Evolutionary conservation across 2,888 invertebrate species (phyloP), one percentile per base, ranked within the genome.

Genomic region (Ceriagrion tenellum): DNA sequence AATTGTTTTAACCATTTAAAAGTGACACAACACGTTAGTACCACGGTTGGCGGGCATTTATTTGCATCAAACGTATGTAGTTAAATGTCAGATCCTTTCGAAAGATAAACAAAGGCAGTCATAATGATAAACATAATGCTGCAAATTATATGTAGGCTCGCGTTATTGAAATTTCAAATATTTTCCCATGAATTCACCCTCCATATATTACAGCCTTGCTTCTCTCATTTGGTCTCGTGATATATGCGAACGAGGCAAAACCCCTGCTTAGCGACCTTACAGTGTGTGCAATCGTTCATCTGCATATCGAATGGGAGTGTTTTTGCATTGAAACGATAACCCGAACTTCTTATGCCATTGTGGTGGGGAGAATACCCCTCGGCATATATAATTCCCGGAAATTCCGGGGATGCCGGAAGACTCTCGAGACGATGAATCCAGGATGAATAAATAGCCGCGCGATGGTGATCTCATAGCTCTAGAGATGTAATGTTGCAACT

Each of bases 241-340:
- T 81, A 35, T 81, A 81, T 81, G 30, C 69, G 35, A 35, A 35
- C 35, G 81, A 81, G 30, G 12, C 35, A 81, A 35, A 81, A 81
- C 26, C 16, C 35, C 16, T 16, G 0, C 16, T 35, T 35, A 35
- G 81, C 35, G 35, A 81, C 6, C 16, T 16, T 35, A 81, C 16
- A 81, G 8, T 35, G 35, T 18, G 12, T 35, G 35, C 81, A 35
- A 30, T 35, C 16, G 13, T 35, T 81, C 81, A 81, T 81, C 16
- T 81, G 81, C 30, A 81, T 81, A 16, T 35, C 35, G 35, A 81
- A 81, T 81, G 81, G 81, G 13, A 6, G 35, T 26, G 30, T 16
- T 81, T 81, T 81, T 81, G 81, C 81, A 81, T 81, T 35, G 81
- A 35, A 81, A 81, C 81, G 81, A 81, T 81, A 35, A 30, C 18